A percentile compares a stretch with the other conserved stretches of the same genome.
Conservation (phyloP, 2,113 vertebrate species). For the Cephalopterus ornatus region DNA sequence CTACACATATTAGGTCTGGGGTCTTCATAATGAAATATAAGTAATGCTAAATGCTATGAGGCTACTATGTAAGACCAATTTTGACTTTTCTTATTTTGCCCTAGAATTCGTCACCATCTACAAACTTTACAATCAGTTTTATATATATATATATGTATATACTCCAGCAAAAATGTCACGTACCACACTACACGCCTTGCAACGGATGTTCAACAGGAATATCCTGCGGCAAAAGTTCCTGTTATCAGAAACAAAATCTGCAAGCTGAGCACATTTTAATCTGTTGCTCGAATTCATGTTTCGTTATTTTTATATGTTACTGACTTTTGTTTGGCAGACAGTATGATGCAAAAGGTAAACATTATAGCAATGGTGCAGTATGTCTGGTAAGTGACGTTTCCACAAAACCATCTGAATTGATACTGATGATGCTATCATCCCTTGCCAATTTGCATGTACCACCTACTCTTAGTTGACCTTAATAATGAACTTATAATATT, state of each 20-base stretch:
- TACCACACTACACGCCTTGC: neutral
- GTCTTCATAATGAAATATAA: neutral
- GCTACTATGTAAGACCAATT: neutral
- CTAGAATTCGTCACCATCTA: neutral
- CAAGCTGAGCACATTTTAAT: neutral
- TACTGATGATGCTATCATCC: neutral
- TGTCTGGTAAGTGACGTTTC: neutral
- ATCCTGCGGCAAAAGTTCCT: neutral
- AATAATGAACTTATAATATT: neutral
- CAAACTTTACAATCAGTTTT: neutral
- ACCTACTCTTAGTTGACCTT: neutral
- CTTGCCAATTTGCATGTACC: neutral
- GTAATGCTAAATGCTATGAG: neutral
- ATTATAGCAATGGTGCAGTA: too few species aligned
- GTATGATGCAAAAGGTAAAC: neutral
- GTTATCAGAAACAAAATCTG: neutral
- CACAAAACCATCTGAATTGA: neutral
- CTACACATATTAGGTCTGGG: neutral
- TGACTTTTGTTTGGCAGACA: neutral
- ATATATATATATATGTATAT: fast-evolving
- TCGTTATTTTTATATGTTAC: fast-evolving
- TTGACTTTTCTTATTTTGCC: neutral
- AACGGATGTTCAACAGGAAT: neutral
- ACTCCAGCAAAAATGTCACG: neutral
- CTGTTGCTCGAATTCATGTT: fast-evolving